phyloP scores from a whole-genome alignment of 2,797 vertebrate genomes.

The Lepilemur septentrionalis region DNA sequence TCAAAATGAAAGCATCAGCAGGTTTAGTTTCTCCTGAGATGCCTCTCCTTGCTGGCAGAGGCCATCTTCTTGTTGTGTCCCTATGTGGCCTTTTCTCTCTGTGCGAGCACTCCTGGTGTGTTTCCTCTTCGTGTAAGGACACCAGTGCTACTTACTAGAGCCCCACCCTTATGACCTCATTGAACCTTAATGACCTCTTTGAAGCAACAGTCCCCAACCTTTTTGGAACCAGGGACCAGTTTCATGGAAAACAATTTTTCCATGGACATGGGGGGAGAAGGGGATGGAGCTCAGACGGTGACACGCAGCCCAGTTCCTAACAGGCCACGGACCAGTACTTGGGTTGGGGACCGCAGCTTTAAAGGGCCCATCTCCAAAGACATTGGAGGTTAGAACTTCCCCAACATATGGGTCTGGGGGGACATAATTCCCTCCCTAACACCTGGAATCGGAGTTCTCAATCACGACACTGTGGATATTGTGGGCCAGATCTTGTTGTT shows the following conservation, averaged over 20 bases:
- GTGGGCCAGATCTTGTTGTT: not conserved
- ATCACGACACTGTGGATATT: rapidly evolving
- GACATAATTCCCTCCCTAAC: not conserved
- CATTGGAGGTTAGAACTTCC: not conserved
- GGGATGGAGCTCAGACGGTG: too few species aligned
- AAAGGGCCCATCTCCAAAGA: not conserved
- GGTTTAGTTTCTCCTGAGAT: not conserved
- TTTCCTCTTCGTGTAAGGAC: too few species aligned
- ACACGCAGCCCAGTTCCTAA: too few species aligned
- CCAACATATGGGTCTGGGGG: not conserved
- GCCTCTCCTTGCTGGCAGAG: not conserved
- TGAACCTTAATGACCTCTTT: not conserved
- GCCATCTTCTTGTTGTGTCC: not conserved
- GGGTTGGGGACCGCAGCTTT: too few species aligned
- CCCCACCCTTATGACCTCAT: not conserved
- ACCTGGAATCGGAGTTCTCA: not conserved
- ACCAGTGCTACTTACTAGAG: not conserved
- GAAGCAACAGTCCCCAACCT: too few species aligned
- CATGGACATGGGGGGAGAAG: rapidly evolving
- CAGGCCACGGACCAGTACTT: too few species aligned
- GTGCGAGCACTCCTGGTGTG: not conserved
- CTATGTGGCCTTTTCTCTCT: rapidly evolving
- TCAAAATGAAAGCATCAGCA: not conserved
- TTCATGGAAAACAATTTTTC: too few species aligned
- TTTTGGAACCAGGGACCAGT: too few species aligned